Evolutionary conservation across 2,113 vertebrate genomes (phyloP).

Genomic region (Corythoichthys haematopterus): DNA sequence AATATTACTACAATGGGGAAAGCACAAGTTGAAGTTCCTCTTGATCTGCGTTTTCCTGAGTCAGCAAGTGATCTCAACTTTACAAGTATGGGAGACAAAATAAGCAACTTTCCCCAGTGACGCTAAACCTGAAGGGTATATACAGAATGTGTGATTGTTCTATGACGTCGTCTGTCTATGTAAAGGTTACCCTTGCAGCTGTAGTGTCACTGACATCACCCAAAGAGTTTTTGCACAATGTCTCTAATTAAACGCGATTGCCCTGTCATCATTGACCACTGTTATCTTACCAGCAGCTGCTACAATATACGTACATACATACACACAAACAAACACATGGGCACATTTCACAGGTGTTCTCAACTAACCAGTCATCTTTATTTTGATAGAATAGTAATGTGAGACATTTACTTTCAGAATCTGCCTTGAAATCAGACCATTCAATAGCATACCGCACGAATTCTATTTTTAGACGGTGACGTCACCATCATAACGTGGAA

Average conservation of each 20-base stretch:
- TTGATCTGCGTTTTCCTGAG: constrained; percentile 46
- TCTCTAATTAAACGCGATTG: constrained; percentile 61
- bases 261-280: constrained; percentile 66
- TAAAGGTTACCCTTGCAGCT: constrained; percentile 56
- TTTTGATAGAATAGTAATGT: no score
- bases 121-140: constrained; percentile 46
- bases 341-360: no score
- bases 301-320: constrained; percentile 9
- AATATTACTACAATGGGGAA: constrained; percentile 12
- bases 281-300: constrained; percentile 49
- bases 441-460: no score
- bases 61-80: constrained; percentile 58
- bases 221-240: constrained; percentile 29
- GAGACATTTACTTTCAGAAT: no score
- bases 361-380: no score
- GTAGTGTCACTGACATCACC: constrained; percentile 63
- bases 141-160: neutral
- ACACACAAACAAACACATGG: constrained; percentile 10
- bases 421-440: no score
- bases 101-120: constrained; percentile 9
- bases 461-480: no score
- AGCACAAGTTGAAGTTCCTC: constrained; percentile 39
- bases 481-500: no score
- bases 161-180: neutral
- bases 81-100: constrained; percentile 27